Conservation (phyloP, 2,797 vertebrate species). For the Cheirogaleus major region DNA sequence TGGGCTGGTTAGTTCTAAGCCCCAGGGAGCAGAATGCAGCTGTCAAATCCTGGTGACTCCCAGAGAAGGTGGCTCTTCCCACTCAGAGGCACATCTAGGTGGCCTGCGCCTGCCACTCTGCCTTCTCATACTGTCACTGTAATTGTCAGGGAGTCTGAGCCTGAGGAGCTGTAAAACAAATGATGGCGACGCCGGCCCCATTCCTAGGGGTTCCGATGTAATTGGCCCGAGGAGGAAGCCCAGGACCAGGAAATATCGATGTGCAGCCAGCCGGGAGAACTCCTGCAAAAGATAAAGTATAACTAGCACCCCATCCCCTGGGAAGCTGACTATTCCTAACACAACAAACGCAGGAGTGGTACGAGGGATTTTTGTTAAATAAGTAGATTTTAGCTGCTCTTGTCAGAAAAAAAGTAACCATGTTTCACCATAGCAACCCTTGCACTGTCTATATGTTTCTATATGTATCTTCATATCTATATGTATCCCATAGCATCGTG, state of each 20-base stretch:
- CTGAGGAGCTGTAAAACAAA: background rate
- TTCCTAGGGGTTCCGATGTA: background rate
- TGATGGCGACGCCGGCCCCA: background rate
- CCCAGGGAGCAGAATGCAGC: background rate
- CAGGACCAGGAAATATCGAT: background rate
- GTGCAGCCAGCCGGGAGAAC: background rate
- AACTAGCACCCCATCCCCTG: no score
- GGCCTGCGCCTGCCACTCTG: background rate
- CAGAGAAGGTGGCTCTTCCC: background rate
- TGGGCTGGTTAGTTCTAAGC: slow-evolving; percentile 31
- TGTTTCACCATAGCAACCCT: background rate
- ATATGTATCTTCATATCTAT: background rate
- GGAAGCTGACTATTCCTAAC: background rate
- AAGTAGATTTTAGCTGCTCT: background rate
- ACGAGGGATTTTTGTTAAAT: background rate
- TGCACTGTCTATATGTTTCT: background rate
- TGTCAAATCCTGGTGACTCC: background rate
- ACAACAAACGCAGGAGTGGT: fast-evolving
- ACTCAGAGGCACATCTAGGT: background rate
- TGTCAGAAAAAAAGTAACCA: background rate
- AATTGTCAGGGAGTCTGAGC: background rate
- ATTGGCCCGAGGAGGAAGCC: background rate
- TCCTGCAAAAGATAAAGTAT: background rate
- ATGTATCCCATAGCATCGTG: background rate
- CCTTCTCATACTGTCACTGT: background rate